A percentile compares a stretch with the other conserved stretches of the same genome.
These are phyloP conservation scores for Morpho helenor DNA, from an alignment of 2,888 invertebrate species.

Conservation along the genomic window DNA sequence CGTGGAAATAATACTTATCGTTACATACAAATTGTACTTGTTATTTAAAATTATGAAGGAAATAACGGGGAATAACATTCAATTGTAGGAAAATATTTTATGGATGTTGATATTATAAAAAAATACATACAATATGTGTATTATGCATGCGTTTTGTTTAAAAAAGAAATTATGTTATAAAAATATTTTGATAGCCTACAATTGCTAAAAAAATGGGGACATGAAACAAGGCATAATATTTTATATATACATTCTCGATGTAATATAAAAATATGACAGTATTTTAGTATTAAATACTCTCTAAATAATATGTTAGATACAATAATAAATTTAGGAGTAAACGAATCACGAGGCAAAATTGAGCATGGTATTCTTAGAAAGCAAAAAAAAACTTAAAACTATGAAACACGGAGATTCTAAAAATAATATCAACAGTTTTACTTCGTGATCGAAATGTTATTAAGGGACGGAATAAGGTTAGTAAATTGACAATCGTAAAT, in stretches of 20 bases:
- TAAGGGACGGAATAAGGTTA: constrained; percentile 19
- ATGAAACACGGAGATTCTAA: constrained; percentile 1
- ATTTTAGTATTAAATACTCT: too few species aligned
- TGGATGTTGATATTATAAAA: not conserved
- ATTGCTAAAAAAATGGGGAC: too few species aligned
- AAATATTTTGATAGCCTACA: too few species aligned
- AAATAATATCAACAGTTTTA: constrained; percentile 10
- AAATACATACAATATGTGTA: constrained; percentile 1
- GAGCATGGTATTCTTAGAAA: constrained; percentile 8
- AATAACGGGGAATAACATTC: too few species aligned
- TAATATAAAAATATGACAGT: too few species aligned
- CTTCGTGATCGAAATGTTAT: constrained; percentile 11
- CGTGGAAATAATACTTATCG: constrained; percentile 15
- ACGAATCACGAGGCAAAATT: constrained; percentile 19
- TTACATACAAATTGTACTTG: constrained; percentile 20
- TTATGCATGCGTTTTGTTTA: too few species aligned
- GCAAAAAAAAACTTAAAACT: constrained; percentile 3
- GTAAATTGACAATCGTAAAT: constrained; percentile 13
- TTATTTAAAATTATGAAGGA: not conserved
- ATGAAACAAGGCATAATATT: too few species aligned
- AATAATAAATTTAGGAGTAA: constrained; percentile 2
- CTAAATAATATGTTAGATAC: not conserved
- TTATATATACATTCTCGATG: too few species aligned
- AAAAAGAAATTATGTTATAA: too few species aligned
- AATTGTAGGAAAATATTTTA: too few species aligned